Evolutionary conservation across 2,888 invertebrate species (phyloP), one percentile per base, ranked within the genome.

Genomic region (Nemurella pictetii): DNA sequence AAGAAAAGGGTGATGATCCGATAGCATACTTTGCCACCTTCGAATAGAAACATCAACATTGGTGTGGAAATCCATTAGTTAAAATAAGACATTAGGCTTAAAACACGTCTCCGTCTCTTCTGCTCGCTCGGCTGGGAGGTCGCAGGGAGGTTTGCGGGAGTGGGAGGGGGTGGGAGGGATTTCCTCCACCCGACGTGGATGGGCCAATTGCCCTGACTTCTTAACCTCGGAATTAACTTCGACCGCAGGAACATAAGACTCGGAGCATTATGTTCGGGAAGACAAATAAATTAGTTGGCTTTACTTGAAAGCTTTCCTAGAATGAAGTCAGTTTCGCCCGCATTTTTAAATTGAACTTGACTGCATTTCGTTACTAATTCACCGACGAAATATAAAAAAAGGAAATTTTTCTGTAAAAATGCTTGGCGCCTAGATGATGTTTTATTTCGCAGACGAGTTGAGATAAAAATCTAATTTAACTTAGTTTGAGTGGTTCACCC

Each of bases 41-140:
- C 15, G 55, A n/a, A n/a, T 4, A 4, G 82, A 28, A 28, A 72
- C 72, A 82, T 82, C 72, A 82, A 82, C 82, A 82, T 82, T 36
- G 82, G 82, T 82, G 26, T 26, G 72, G 73, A 82, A 82, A 82
- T 82, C 82, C 82, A 82, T 82, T 82, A 82, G 82, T 82, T 82
- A 82, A 82, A 82, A 82, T 82, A 82, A 82, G 72, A 80, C 32
- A 27, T 20, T 55, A 20, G 55, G 55, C 55, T 55, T 55, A 55
- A 55, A 55, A 55, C 55, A 55, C 1, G 55, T 55, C 55, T 55
- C 55, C 1, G 9, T 55, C 55, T 55, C 55, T 12, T n/a, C 15
- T 55, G 55, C 55, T 55, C 55, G 3, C 55, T 55, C 32, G 32
- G 32, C 32, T 32, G 32, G 32, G 32, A 32, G 4, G 55, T 20